phyloP scores from a whole-genome alignment of 2,888 invertebrate genomes.

The Griposia aprilina region DNA sequence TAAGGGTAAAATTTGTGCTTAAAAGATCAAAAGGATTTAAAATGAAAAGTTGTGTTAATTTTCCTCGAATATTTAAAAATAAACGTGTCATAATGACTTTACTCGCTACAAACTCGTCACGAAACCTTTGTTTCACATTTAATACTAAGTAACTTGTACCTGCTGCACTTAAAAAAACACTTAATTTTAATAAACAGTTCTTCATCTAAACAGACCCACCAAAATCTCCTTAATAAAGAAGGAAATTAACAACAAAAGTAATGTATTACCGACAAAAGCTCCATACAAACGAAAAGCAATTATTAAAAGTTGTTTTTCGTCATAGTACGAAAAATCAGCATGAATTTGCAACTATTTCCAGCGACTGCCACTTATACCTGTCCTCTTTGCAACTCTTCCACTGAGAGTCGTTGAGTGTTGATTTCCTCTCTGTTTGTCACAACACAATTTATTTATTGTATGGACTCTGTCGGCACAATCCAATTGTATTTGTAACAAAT shows the following conservation, averaged over 20 bases:
- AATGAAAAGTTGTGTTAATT: neutral
- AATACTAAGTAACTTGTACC: neutral
- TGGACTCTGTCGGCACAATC: conserved; percentile 26
- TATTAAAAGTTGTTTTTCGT: conserved; percentile 10
- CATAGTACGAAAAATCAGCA: conserved; percentile 12
- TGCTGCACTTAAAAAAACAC: too few species aligned
- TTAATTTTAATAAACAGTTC: neutral
- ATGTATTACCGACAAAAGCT: conserved; percentile 13
- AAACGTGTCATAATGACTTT: neutral
- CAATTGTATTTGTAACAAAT: conserved; percentile 34
- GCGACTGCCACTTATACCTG: conserved; percentile 17
- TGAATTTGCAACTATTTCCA: conserved; percentile 48
- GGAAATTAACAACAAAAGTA: conserved; percentile 16
- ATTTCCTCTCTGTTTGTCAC: conserved; percentile 56
- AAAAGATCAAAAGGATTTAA: neutral
- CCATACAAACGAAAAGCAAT: conserved; percentile 29
- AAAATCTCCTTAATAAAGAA: neutral
- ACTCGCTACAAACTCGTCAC: too few species aligned
- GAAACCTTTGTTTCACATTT: neutral
- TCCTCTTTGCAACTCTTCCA: conserved; percentile 22
- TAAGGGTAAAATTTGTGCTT: neutral
- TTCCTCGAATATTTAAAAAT: neutral
- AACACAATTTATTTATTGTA: conserved; percentile 50
- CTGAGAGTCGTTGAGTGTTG: conserved; percentile 47
- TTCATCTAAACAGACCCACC: neutral